Evolutionary conservation across 2,797 vertebrate species (phyloP), one percentile per base, ranked within the genome.

Genomic region (Rhadinocentrus ornatus): DNA sequence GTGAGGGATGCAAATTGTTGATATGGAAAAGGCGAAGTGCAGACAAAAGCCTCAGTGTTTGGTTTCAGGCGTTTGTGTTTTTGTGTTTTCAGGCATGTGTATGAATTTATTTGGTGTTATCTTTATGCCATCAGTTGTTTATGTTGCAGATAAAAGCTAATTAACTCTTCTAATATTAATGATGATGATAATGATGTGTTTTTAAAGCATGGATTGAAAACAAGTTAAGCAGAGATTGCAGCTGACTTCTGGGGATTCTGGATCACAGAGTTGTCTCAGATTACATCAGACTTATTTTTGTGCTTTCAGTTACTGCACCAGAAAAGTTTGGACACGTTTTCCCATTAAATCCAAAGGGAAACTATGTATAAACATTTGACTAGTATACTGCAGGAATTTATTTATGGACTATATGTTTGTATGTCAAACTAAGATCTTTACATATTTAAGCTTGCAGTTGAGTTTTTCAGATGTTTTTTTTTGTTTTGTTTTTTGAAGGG

Each of bases 1-100:
- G 82, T 63, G 80, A 80, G 68, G 71, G 85, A 93, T 92, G 89
- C 88, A 92, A 91, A 93, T 91, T 56, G 70, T 81, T 80, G 80
- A 84, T 86, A 87, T 87, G 89, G 80, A 86, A 86, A 82, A 81
- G 57, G 62, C 75, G 76, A 74, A 66, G 85, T 71, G 35, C 34
- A 8, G 70, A 89, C 89, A 91, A 91, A 81, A 84, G 85, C 68
- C 70, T 61, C 73, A 80, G 74, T 90, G 87, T 89, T 77, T 78
- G 3, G 61, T 72, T 58, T 50, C 75, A 57, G 73, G 71, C 46
- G 1, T 73, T 69, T 64, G 82, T 77, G 69, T 76, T 59, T 62
- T 46, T 69, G 63, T 66, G 65, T 68, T 55, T 59, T 27, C 35
- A 27, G 66, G 44, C 15, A 20, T 63, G 50, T 56, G 57, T 41